These are phyloP conservation scores for Chionoecetes opilio DNA, from an alignment of 1,140 invertebrate species.

Conservation along the genomic window DNA sequence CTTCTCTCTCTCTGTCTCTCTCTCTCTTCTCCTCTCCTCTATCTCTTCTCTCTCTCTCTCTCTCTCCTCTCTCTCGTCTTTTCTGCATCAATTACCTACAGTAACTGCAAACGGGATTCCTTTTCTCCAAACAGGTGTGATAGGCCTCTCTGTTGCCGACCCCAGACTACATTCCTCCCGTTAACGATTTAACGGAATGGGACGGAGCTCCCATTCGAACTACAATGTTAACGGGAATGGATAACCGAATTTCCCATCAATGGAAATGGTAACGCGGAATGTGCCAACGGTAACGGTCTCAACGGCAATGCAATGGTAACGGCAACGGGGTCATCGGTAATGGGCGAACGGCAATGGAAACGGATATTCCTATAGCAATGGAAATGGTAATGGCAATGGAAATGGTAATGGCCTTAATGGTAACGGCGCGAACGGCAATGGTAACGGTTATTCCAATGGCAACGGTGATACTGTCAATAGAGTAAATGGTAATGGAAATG, in stretches of 20 bases:
- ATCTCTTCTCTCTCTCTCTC: no score
- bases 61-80: no score
- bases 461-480: background rate
- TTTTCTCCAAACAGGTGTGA: background rate
- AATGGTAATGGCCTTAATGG: background rate
- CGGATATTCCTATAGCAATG: background rate
- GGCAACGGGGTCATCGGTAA: background rate
- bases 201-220: background rate
- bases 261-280: constrained; percentile 1
- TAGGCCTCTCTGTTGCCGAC: background rate
- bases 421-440: background rate
- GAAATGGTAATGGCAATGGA: background rate
- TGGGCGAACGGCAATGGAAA: background rate
- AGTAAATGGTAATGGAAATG: background rate
- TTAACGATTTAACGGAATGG: constrained; percentile 6
- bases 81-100: no score
- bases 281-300: background rate
- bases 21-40: no score
- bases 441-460: no score
- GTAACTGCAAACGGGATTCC: background rate
- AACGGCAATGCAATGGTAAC: background rate
- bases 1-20: no score
- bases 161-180: background rate
- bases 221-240: background rate
- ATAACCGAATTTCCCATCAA: background rate